Evolutionary conservation across 2,113 vertebrate genomes (phyloP).

Genomic region (Rynchops niger): DNA sequence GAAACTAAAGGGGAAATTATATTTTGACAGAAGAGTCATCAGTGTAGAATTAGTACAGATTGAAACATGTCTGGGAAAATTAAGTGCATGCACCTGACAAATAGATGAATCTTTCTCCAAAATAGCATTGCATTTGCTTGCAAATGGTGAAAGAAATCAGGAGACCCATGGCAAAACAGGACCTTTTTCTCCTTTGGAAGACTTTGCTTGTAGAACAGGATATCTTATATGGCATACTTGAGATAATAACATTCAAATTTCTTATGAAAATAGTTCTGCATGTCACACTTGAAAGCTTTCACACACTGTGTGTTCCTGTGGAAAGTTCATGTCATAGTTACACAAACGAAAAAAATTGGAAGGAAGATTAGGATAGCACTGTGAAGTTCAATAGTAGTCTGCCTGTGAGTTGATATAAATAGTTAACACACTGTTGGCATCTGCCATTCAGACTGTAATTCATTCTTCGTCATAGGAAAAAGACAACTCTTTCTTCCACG

Average conservation of each 20-base stretch:
- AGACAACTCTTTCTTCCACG: background rate
- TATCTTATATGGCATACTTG: background rate
- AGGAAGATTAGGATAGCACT: background rate
- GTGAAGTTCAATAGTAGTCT: background rate
- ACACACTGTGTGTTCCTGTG: background rate
- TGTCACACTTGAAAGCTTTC: background rate
- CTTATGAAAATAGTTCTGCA: background rate
- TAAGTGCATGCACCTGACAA: background rate
- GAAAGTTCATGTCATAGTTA: background rate
- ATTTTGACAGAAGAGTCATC: constrained; percentile 34
- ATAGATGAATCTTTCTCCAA: background rate
- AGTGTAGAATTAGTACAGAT: background rate
- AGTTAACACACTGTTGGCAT: background rate
- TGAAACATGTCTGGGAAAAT: background rate
- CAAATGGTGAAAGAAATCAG: background rate
- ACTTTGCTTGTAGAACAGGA: background rate
- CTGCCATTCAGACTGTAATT: background rate
- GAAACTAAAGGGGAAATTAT: background rate
- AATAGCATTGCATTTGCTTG: background rate
- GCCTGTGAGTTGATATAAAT: background rate
- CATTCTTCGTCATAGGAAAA: background rate
- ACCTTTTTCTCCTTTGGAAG: background rate
- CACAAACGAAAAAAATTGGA: background rate
- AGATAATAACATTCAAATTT: background rate
- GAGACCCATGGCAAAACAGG: background rate